Base-by-base conservation (phyloP, 2,797 vertebrate genomes). In the Chrosomus eos region DNA sequence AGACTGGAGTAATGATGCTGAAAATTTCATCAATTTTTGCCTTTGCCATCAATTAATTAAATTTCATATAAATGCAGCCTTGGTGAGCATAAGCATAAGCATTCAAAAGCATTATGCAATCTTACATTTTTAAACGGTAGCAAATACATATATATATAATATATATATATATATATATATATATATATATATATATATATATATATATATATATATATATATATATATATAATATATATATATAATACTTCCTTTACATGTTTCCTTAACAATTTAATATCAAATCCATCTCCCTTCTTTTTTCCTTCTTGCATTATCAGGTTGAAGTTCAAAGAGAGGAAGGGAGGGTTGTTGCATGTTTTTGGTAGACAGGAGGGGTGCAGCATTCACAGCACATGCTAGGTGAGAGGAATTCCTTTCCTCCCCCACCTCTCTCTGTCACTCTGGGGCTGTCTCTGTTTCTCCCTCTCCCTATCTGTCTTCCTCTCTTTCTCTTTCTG, bases 381-480 rank as follows among this genome's bases (percentile, higher is more conserved):
- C 58, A 78, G 82, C 51, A 62, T 73, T 85, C 58, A 26, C 68
- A 0, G 67, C 80, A 77, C 33, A 86, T 84, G 80, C 79, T 77
- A 86, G 83, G 87, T 88, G 73, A 88, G 83, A 87, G 84, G 86
- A 78, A 91, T 84, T 80, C 86, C 64, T 84, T 28, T 51, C 64
- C 48, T 23, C 55, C 48, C 78, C 45, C 26, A 38, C 80, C 86
- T 88, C 85, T 86, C 76, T 84, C 72, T 64, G 18, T 86, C 72
- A 90, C 90, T 91, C 70, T 64, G 6, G 77, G 88, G 91, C 90
- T 43, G 78, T 87, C 90, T 91, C 86, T 90, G 89, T 92, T 90
- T 66, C 66, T 62, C 64, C 40, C 67, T 79, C 79, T 58, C 71
- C 43, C 70, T 68, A 21, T 70, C 26, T 71, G 55, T 71, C 90